Base-by-base conservation (phyloP, 1,140 invertebrate genomes). In the Drosophila tani region DNA sequence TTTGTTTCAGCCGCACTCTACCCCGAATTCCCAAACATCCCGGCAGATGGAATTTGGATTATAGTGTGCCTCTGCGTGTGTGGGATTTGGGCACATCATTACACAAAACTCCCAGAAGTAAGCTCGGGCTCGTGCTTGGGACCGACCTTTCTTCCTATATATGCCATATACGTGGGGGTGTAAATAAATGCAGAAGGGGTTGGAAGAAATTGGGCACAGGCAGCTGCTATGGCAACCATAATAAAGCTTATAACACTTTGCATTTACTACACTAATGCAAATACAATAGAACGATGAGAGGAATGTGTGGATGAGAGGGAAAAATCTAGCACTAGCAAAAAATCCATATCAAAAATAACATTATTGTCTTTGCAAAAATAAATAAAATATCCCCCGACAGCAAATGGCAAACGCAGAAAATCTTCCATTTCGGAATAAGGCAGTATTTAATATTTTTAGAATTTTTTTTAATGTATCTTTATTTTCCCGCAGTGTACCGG, bases 231-330 rank as follows among this genome's bases (percentile, higher is more conserved):
- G 79, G 69, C 85, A 70, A 76, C 71, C 78, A 74, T 90, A 90
- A 90, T 90, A 88, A 88, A 84, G 85, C 85, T 88, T 88, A 88
- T 90, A 88, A 88, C 85, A 88, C 85, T 90, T 88, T 88, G 85
- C 85, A 90, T 73, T 90, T 90, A 85, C 85, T 85, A 90, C 85
- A 85, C 86, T 82, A 90, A 90, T 90, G 85, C 85, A 90, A 85
- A 90, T 90, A 90, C 85, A 85, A 90, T 90, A 82, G 81, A 38
- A 51, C n/a, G 32, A 40, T 58, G 51, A 35, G 50, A 55, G 12
- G 35, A 24, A 67, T 41, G 51, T 32, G 55, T 19, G 40, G 19
- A 40, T 11, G 46, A n/a, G 63, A 8, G 15, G n/a, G n/a, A 11
- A 29, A n/a, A n/a, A n/a, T n/a, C n/a, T n/a, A n/a, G n/a, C n/a